Base-by-base conservation (phyloP, 2,113 vertebrate species). In the Laticauda laticaudata region DNA sequence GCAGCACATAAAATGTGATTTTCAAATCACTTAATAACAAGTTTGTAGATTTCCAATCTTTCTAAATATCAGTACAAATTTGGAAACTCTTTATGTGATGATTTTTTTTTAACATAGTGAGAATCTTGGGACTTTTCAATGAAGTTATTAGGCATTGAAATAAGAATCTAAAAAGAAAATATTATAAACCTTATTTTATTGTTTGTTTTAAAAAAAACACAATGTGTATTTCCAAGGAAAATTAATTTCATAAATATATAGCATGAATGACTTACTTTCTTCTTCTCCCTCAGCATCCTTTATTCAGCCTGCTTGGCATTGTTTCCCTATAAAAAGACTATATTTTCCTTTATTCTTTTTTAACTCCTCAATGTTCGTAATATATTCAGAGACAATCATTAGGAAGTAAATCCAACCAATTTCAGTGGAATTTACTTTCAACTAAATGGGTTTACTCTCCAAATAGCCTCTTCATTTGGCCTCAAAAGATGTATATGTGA, bases 71-170 rank as follows among this genome's bases (percentile, higher is more conserved):
- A 53, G 51, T 53, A 90, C 26, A 53, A 69, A 90, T 29, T 48
- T 51, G 43, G 59, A 90, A 90, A 90, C 0, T 90, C 18, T 20
- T 90, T 90, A 53, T 61, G 39, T 18, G n/a, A 64, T 90, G 1
- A 26, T 61, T 61, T 90, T 90, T 64, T 90, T 61, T 64, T 64
- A 61, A 61, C 26, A n/a, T 20, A 20, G 34, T 81, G 24, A 90
- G 43, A 48, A 14, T 64, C 43, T 90, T 61, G 45, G 69, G 59
- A 69, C 14, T 69, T 69, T 85, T 91, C 51, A 39, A 53, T 39
- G 51, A 91, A 26, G 75, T 69, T 90, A 75, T 90, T 81, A 26
- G 51, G 64, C n/a, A 91, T 5, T 91, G 64, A 85, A 81, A 91
- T n/a, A 91, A 54, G 20, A 55, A 85, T 48, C n/a, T 85, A 55